phyloP scores from a whole-genome alignment of 2,888 invertebrate species.

The Pristionchus fissidentatus region DNA sequence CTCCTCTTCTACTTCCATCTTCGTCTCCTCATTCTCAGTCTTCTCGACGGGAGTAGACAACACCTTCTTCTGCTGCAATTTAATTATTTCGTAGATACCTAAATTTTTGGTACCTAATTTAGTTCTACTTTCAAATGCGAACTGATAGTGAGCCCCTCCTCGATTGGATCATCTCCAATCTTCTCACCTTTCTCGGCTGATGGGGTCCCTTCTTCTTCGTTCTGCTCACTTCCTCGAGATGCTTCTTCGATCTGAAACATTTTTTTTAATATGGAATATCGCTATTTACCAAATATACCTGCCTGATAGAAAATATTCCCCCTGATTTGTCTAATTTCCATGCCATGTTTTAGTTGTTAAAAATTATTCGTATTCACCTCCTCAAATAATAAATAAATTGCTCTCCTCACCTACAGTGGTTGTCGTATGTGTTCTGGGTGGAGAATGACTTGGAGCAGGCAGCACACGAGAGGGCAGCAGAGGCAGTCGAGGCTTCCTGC shows the following conservation, averaged over 20 bases:
- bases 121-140: no score
- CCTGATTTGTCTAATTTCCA: no score
- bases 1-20: background rate
- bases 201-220: constrained; percentile 77
- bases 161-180: background rate
- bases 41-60: background rate
- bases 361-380: background rate
- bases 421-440: constrained; percentile 86
- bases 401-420: constrained; percentile 53
- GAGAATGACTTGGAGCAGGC: constrained; percentile 81
- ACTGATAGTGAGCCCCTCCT: no score
- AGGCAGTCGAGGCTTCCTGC: no score
- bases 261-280: constrained; percentile 85
- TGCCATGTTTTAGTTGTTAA: no score
- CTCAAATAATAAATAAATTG: no score
- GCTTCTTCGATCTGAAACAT: constrained; percentile 85
- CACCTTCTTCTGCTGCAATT: constrained; percentile 44
- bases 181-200: constrained; percentile 57
- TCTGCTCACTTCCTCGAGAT: constrained; percentile 77
- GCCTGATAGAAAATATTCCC: background rate
- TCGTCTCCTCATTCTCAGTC: constrained; percentile 29
- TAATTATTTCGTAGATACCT: background rate
- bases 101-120: no score
- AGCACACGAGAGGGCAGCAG: constrained; percentile 65
- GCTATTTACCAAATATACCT: background rate